Evolutionary conservation across 2,113 vertebrate species (phyloP).

Genomic region (Eonycteris spelaea): DNA sequence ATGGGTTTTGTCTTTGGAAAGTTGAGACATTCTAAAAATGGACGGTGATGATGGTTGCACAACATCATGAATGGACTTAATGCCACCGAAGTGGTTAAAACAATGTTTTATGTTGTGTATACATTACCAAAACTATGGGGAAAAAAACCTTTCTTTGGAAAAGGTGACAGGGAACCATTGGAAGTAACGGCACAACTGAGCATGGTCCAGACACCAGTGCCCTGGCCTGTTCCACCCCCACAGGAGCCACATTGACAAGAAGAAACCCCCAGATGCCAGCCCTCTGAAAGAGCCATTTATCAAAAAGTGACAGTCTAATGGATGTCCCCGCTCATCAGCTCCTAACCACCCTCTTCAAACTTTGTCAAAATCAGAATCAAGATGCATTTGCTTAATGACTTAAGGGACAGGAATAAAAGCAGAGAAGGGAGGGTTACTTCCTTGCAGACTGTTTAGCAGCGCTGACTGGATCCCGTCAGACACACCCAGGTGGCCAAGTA

Average conservation of each 20-base stretch:
- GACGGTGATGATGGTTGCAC: not conserved
- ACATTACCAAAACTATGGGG: not conserved
- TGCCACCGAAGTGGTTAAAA: not conserved
- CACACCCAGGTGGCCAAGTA: not conserved
- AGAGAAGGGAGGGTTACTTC: not conserved
- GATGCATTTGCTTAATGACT: not conserved
- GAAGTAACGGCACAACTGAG: not conserved
- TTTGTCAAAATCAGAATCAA: not conserved
- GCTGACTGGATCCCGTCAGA: not conserved
- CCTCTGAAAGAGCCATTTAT: not conserved
- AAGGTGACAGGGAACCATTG: not conserved
- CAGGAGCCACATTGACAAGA: not conserved
- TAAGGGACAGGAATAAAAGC: not conserved
- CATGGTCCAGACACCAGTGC: fast-evolving
- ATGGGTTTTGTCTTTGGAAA: not conserved
- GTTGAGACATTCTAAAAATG: not conserved
- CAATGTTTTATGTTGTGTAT: not conserved
- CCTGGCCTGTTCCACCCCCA: not conserved
- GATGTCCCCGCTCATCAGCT: not conserved
- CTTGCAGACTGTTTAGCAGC: not conserved
- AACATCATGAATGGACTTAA: not conserved
- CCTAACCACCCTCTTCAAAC: not conserved
- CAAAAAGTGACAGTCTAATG: not conserved
- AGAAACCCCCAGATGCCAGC: not conserved
- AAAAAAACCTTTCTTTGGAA: not conserved